Evolutionary conservation across 2,888 invertebrate species (phyloP), one percentile per base, ranked within the genome.

Genomic region (Hirtodrosophila duncani): DNA sequence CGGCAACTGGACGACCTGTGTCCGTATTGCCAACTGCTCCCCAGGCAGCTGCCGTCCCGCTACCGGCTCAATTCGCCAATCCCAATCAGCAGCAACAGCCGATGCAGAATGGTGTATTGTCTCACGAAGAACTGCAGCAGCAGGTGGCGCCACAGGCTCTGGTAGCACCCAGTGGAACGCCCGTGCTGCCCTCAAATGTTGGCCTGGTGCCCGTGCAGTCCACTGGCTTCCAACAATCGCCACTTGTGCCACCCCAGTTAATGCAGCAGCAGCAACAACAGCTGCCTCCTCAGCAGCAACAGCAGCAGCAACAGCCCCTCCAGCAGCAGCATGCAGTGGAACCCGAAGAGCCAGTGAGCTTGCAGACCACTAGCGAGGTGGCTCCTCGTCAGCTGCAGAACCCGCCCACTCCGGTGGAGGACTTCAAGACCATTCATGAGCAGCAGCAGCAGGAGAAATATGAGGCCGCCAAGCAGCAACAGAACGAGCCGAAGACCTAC

Each of bases 401-500:
- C 58, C 56, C 83, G 4, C 65, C 67, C 6, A 57, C 72, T 14
- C 64, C 71, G 41, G 70, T 80, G 3, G 83, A 83, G n/a, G 83
- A 83, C 26, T 83, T 77, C 16, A 85, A 85, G 51, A 81, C 83
- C 4, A 81, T 84, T 3, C 85, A 84, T 30, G 84, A 84, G 39
- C 84, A 84, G 41, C 84, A 85, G 17, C 83, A 84, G 42, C 83
- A 83, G 49, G 87, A 87, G 57, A 85, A 86, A 62, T 83, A 84
- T 41, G 86, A 86, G 56, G 82, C 86, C 24, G 81, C 83, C 34
- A 84, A 84, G 48, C 84, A 84, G 36, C 84, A 84, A 41, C 84
- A 84, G 26, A 90, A 89, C 79, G 94, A 93, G 86, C 94, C 94
- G 10, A 95, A 95, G 88, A 95, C 96, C 7, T 96, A 94, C 87